Base-by-base conservation (phyloP, 2,797 vertebrate species). In the Myotis myotis region DNA sequence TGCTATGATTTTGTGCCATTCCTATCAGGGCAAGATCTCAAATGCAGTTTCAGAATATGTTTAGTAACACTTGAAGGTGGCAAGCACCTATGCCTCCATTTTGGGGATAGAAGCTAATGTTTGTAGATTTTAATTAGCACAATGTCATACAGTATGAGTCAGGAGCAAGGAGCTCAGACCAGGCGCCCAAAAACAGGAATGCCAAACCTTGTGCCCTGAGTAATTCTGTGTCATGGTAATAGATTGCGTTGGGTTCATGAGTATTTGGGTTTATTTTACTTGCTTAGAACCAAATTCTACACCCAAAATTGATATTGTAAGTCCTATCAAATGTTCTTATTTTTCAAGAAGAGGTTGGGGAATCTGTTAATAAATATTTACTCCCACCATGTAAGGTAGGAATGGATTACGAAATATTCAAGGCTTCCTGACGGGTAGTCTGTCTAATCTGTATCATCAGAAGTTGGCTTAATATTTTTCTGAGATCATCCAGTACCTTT, bases 151-250 rank as follows among this genome's bases (percentile, higher is more conserved):
- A 90, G 57, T 80, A 44, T 95, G 94, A 97, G 86, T 97, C 94
- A 96, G 74, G 64, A 17, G 17, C 79, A 81, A 68, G 74, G 44
- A 96, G 33, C 68, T 30, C 72, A 82, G 92, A 80, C 78, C 62
- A 81, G 72, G 20, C 15, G 1, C 79, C 57, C 53, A 30, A 91
- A 95, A 92, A 96, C 85, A 75, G 44, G 79, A 96, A 86, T 94
- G 75, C 84, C 72, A 60, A 25, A 75, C 95, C 96, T 95, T 13
- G 0, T 95, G 91, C 53, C 57, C 89, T 93, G 68, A 94, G 89
- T 93, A 94, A 95, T 85, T 95, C 78, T 95, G 44, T 96, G 80
- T 96, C 81, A 89, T 83, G 47, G 74, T 91, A 70, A 71, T 81
- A 89, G 83, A 87, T 86, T 87, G 22, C 51, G 91, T 17, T 74